Evolutionary conservation across 2,113 vertebrate species (phyloP), one percentile per base, ranked within the genome.

Genomic region (Raja brachyura): DNA sequence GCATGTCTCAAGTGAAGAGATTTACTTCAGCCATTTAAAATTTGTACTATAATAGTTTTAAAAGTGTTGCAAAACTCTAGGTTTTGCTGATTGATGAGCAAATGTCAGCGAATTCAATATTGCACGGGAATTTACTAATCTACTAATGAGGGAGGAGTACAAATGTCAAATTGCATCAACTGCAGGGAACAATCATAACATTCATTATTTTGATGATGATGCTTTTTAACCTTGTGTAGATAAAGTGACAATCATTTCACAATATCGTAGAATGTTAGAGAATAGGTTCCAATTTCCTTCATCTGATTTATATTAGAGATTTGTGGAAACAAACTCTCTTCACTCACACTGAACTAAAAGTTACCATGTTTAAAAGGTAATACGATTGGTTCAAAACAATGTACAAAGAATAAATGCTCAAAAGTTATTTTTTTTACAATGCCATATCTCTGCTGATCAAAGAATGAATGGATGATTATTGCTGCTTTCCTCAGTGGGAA

Each of bases 131-230:
- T 61, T 86, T 86, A 90, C 63, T 90, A 31, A n/a, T 61, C 63
- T 90, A 90, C 86, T 90, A 68, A 90, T 68, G 7, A 90, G 31
- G 10, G 61, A 90, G 61, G 61, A 68, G 31, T 68, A 90, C 68
- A 16, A 90, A 66, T 66, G 66, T 90, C 85, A 90, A 90, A 90
- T 16, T 66, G 63, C 86, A 68, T 90, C 16, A 85, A 90, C 63
- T 90, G 86, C 68, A 7, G 61, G 25, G 63, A 90, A 90, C 8
- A 68, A 90, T 66, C 86, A 39, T 68, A 63, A 48, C 81, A 90
- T 11, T 48, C 0, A 90, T 90, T 70, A 68, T 66, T 90, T 66
- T 90, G 28, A 90, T 68, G n/a, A 90, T 86, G 16, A 79, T 85
- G 59, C 22, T 28, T 85, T 61, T 85, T 22, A 85, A 85, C 54